Evolutionary conservation across 2,888 invertebrate genomes (phyloP).

Genomic region (Neria commutata): DNA sequence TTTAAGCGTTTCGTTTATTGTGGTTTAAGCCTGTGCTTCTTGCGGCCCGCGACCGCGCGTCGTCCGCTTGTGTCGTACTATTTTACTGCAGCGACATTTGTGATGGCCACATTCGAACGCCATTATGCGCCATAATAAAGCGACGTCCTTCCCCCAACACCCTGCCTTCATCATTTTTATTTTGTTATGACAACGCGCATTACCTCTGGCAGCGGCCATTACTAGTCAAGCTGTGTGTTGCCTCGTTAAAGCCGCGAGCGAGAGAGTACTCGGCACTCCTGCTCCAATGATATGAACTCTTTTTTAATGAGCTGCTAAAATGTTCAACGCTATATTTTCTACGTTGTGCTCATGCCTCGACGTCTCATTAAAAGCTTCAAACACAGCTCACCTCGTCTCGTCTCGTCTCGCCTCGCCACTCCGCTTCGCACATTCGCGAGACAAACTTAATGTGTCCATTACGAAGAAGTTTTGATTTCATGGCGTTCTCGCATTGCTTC

Average conservation of each 20-base stretch:
- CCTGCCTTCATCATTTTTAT: background rate
- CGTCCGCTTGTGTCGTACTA: background rate
- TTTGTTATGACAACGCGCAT: constrained; percentile 11
- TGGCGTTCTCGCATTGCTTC: background rate
- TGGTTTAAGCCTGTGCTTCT: constrained; percentile 16
- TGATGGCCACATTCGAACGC: background rate
- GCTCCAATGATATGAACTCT: constrained; percentile 45
- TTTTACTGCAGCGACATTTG: constrained; percentile 1
- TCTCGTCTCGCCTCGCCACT: too few relatives aligned
- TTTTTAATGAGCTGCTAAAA: constrained; percentile 57
- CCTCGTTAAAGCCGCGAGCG: too few relatives aligned
- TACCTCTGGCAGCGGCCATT: background rate
- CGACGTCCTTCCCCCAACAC: too few relatives aligned
- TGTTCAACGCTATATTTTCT: background rate
- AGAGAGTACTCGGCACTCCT: background rate
- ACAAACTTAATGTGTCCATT: constrained; percentile 15
- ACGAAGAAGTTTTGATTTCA: constrained; percentile 22
- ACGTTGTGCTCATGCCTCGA: background rate
- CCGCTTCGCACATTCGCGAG: too few relatives aligned
- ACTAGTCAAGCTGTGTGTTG: too few relatives aligned
- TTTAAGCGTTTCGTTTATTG: constrained; percentile 24
- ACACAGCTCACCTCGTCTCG: too few relatives aligned
- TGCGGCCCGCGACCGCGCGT: too few relatives aligned
- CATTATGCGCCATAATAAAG: background rate
- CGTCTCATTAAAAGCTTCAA: background rate